A percentile compares a stretch with the other conserved stretches of the same genome.
Conservation (phyloP, 2,113 vertebrate species). For the Pelecanus crispus region DNA sequence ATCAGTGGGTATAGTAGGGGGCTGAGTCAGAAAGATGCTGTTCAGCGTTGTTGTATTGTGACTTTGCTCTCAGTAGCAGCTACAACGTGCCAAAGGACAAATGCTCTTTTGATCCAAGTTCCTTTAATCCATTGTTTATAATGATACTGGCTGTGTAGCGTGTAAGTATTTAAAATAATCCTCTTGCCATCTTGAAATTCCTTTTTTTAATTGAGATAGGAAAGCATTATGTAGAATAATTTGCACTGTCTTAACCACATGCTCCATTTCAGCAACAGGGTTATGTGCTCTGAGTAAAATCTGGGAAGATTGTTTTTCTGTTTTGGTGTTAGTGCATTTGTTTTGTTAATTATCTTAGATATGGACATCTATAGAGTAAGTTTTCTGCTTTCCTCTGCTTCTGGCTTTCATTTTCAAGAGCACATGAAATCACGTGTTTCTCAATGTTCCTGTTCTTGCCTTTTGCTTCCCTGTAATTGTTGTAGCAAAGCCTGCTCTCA, state of each 20-base stretch:
- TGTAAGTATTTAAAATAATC: background rate
- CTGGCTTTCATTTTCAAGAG: background rate
- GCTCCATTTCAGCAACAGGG: background rate
- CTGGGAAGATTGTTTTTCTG: background rate
- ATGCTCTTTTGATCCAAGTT: background rate
- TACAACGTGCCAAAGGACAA: background rate
- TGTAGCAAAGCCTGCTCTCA: background rate
- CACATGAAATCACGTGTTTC: background rate
- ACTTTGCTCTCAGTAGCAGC: background rate
- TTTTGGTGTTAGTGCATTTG: background rate
- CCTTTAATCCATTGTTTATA: background rate
- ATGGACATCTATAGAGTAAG: background rate
- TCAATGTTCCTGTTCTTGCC: background rate
- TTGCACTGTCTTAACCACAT: background rate
- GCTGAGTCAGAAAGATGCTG: background rate
- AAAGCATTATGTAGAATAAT: background rate
- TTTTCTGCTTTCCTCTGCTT: background rate
- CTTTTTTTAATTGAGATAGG: background rate
- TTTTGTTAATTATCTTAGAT: background rate
- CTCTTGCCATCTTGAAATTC: background rate
- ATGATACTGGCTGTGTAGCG: background rate
- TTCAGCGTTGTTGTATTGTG: background rate
- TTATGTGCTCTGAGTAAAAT: background rate
- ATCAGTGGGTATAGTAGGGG: background rate
- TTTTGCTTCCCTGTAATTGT: background rate